Percentiles rank a stretch among this genome's conserved stretches.
Evolutionary conservation across 2,797 vertebrate species (phyloP).

Genomic region (Clarias platycephalus): DNA sequence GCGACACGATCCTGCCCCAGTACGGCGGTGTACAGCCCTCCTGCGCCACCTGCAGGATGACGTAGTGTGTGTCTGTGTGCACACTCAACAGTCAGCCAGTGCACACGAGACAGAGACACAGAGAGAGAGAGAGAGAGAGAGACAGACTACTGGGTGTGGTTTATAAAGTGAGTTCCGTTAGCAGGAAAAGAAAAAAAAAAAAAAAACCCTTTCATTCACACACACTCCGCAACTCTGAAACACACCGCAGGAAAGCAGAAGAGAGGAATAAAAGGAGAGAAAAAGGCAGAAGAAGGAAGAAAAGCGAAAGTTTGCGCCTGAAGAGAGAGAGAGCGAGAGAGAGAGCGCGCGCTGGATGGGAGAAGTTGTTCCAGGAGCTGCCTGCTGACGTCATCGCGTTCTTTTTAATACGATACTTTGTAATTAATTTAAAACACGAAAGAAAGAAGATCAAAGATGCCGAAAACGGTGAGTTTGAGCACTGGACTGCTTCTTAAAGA

Average conservation of each 20-base stretch:
- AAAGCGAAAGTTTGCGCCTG: neutral
- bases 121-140: neutral
- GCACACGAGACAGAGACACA: neutral
- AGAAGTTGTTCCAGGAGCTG: neutral
- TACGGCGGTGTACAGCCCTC: too few species aligned
- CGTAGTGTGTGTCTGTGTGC: neutral
- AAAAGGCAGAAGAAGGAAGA: constrained; percentile 10
- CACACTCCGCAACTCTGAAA: neutral
- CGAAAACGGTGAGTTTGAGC: constrained; percentile 76
- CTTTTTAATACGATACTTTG: neutral
- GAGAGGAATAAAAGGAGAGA: neutral
- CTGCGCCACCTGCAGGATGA: too few species aligned
- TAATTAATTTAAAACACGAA: neutral
- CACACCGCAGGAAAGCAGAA: neutral
- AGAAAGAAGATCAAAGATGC: constrained; percentile 67
- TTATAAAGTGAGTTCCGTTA: constrained; percentile 79
- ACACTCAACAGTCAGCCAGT: too few species aligned
- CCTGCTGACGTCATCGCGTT: neutral
- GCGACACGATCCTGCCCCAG: too few species aligned
- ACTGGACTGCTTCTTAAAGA: neutral
- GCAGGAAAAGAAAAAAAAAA: constrained; percentile 77
- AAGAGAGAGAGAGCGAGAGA: neutral
- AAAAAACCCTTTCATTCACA: constrained; percentile 3
- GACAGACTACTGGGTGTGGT: constrained; percentile 77
- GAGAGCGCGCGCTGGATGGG: neutral